Base-by-base conservation (phyloP, 2,797 vertebrate genomes). In the Fratercula arctica region DNA sequence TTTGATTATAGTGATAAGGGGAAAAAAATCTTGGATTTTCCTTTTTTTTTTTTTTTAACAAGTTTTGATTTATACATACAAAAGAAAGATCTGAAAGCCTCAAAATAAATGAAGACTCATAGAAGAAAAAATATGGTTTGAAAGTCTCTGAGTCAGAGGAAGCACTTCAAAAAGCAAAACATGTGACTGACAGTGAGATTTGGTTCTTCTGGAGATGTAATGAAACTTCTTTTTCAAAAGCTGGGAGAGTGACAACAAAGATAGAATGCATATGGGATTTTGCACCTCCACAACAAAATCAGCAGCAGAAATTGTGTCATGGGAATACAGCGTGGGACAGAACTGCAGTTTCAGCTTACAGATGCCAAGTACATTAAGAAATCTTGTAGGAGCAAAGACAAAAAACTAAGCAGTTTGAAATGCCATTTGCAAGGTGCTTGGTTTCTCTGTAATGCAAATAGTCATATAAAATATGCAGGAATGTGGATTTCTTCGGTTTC, bases 381-480 rank as follows among this genome's bases (percentile, higher is more conserved):
- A 90, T 29, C 50, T 45, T 46, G 8, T 39, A 82, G n/a, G 11
- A 83, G 16, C 33, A 87, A 70, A 93, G 45, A 48, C 37, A 83
- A 69, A 85, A 84, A 94, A 77, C n/a, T 3, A 89, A 50, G 50
- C 59, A 35, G 33, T 88, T 87, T 78, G 66, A 93, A 97, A 96
- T 84, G 70, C 79, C 83, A 87, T 90, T 96, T 97, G 90, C 89
- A 95, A 96, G 90, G 90, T 96, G 87, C 64, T 73, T 92, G 63
- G 74, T 86, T 96, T 95, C 89, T 90, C 95, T 94, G 70, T 90
- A 96, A 95, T 90, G 90, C 92, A 95, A 94, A 95, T 84, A 91
- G 53, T 89, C 64, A 91, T 57, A 83, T 48, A 97, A 97, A 96
- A 95, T 93, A 96, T 91, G 96, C 91, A 97, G 97, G 94, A 97